Percentiles rank a stretch among this genome's conserved stretches.
Evolutionary conservation across 2,888 invertebrate species (phyloP).

Genomic region (Copidosoma aretas): DNA sequence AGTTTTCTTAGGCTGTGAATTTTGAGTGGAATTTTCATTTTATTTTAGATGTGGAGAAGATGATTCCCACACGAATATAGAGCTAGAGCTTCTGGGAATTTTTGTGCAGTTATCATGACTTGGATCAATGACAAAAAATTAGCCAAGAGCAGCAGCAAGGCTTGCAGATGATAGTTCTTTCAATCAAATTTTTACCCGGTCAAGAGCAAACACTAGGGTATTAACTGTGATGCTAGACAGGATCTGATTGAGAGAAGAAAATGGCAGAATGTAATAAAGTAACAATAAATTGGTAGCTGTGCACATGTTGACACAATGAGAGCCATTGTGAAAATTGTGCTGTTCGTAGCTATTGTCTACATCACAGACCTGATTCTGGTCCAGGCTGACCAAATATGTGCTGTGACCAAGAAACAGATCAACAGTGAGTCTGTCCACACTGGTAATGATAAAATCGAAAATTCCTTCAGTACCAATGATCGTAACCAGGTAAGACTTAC

Average conservation of each 20-base stretch:
- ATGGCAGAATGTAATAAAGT: slow-evolving; percentile 51
- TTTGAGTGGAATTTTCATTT: no score
- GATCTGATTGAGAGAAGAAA: slow-evolving; percentile 44
- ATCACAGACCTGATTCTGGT: slow-evolving; percentile 49
- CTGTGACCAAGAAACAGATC: slow-evolving; percentile 50
- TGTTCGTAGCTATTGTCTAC: slow-evolving; percentile 48
- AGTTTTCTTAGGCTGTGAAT: no score
- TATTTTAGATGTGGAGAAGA: no score
- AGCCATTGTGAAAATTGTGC: slow-evolving; percentile 52
- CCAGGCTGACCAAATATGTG: slow-evolving; percentile 54
- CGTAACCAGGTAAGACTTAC: slow-evolving; percentile 39
- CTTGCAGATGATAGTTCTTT: no score
- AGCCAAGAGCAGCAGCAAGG: no score
- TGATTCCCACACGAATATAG: no score
- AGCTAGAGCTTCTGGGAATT: no score
- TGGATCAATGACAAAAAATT: no score
- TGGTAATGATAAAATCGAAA: slow-evolving; percentile 47
- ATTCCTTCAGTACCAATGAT: slow-evolving; percentile 47
- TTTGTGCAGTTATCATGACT: no score
- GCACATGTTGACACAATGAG: slow-evolving; percentile 51
- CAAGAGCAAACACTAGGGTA: no score
- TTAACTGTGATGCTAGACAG: no score
- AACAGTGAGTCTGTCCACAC: slow-evolving; percentile 48
- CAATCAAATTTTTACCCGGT: no score
- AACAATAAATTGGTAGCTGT: slow-evolving; percentile 51